These are phyloP conservation scores for Micoletzkya japonica DNA, from an alignment of 2,888 invertebrate species.

Conservation along the genomic window DNA sequence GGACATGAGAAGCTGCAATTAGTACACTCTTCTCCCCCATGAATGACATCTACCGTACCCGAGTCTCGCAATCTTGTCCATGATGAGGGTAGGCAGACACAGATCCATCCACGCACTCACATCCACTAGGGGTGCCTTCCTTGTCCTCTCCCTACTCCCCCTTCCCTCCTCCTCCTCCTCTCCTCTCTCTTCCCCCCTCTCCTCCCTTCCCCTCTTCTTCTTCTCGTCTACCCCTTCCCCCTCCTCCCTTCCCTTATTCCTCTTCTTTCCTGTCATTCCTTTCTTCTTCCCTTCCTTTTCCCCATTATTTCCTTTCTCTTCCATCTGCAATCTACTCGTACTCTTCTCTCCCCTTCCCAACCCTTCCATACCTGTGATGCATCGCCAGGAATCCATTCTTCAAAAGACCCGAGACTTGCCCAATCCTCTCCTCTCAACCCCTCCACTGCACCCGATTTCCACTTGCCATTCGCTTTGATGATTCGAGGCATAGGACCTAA, in stretches of 20 bases:
- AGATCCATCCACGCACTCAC: constrained; percentile 20
- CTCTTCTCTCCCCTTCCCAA: not conserved
- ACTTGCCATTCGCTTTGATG: not conserved
- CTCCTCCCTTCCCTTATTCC: not conserved
- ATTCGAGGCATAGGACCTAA: not conserved
- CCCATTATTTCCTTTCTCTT: constrained; percentile 27
- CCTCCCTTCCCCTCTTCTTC: not conserved
- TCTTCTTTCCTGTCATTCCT: not conserved
- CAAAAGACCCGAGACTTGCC: constrained; percentile 37
- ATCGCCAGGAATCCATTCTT: constrained; percentile 34
- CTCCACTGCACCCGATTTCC: constrained; percentile 14
- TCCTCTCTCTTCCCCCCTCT: constrained; percentile 4
- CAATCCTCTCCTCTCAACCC: constrained; percentile 17
- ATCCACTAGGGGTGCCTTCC: constrained; percentile 14
- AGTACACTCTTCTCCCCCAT: not conserved
- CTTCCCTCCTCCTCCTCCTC: constrained; percentile 4
- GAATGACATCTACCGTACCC: constrained; percentile 22
- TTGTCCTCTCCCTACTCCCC: not conserved
- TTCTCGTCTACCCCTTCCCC: constrained; percentile 6
- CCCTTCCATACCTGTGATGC: constrained; percentile 13
- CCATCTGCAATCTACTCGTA: constrained; percentile 17
- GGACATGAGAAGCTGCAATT: constrained; percentile 70
- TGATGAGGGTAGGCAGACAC: constrained; percentile 2
- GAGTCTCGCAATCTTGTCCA: constrained; percentile 8
- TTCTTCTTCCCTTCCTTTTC: constrained; percentile 12